Percentiles rank a stretch among this genome's conserved stretches.
Evolutionary conservation across 1,140 invertebrate genomes (phyloP).

Genomic region (Zelostemma sp.): DNA sequence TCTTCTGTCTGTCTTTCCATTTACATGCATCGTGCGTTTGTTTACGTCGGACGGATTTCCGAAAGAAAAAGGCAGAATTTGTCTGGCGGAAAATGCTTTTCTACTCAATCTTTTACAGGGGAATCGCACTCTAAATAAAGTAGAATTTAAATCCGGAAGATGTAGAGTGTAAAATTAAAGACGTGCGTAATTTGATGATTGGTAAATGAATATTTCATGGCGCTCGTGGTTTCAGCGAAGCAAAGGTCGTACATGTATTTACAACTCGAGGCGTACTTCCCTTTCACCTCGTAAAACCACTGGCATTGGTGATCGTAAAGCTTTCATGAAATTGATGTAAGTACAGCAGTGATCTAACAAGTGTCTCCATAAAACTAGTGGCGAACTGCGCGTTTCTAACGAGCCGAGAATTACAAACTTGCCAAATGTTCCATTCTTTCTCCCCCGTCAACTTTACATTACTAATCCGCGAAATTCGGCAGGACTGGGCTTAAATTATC

Average conservation of each 20-base stretch:
- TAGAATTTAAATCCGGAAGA: background rate
- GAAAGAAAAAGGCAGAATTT: too few relatives aligned
- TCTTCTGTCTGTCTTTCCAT: background rate
- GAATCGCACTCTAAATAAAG: too few relatives aligned
- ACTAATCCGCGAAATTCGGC: slow-evolving; percentile 12
- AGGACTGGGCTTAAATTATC: slow-evolving; percentile 20
- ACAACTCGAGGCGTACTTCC: background rate
- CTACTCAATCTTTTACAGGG: too few relatives aligned
- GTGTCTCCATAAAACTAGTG: background rate
- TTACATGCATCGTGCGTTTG: background rate
- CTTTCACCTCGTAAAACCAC: slow-evolving; percentile 41
- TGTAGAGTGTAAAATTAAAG: background rate
- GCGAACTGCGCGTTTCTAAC: background rate
- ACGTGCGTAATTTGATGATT: background rate
- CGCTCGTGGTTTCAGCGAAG: too few relatives aligned
- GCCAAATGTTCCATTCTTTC: background rate
- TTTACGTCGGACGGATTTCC: too few relatives aligned
- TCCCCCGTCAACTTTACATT: background rate
- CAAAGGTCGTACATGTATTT: background rate
- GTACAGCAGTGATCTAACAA: background rate
- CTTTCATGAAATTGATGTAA: slow-evolving; percentile 11
- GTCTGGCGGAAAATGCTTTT: too few relatives aligned
- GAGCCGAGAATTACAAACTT: background rate
- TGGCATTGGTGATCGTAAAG: slow-evolving; percentile 44
- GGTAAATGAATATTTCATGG: too few relatives aligned